phyloP scores from a whole-genome alignment of 2,797 vertebrate species.

The Ficedula albicollis region DNA sequence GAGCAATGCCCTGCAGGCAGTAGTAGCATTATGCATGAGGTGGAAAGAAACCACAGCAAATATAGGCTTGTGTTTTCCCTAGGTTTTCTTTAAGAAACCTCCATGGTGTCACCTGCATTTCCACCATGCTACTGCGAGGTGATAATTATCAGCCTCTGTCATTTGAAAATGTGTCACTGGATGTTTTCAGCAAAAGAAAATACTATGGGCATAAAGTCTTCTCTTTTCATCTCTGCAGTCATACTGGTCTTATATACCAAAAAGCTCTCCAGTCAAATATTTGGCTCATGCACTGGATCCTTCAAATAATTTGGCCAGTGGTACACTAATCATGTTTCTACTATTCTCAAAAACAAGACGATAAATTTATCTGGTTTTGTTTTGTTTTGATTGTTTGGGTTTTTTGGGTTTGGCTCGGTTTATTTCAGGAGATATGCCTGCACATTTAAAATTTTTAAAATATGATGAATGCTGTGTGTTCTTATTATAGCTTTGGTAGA shows the following conservation, averaged over 20 bases:
- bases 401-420: background rate
- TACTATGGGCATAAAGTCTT: background rate
- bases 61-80: background rate
- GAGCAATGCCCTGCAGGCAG: rapidly evolving
- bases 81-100: background rate
- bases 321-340: background rate
- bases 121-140: background rate
- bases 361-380: background rate
- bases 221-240: background rate
- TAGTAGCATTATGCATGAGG: background rate
- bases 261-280: background rate
- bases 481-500: background rate
- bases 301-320: background rate
- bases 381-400: background rate
- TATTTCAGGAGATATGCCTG: background rate
- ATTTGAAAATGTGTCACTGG: background rate
- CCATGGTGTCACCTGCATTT: rapidly evolving
- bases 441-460: background rate
- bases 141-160: background rate
- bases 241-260: background rate
- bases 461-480: background rate
- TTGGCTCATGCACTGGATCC: background rate
- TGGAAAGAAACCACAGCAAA: background rate
- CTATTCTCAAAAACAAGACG: background rate
- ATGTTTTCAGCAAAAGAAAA: background rate